These are phyloP conservation scores for Muschampia plurimacula DNA, from an alignment of 2,888 invertebrate genomes.

Conservation along the genomic window DNA sequence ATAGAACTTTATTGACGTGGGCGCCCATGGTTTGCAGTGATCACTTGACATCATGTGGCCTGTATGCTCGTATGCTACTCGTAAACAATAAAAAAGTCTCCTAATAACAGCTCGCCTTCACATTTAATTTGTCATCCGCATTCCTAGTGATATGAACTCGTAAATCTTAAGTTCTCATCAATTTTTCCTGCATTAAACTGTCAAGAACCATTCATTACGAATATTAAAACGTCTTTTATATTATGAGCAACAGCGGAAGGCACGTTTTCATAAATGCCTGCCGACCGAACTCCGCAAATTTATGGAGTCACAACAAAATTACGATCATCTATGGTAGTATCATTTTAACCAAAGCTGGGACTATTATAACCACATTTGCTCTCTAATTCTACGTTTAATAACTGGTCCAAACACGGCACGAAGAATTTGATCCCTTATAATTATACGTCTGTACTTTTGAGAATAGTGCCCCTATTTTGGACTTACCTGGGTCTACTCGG, in stretches of 20 bases:
- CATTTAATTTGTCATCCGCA: constrained; percentile 47
- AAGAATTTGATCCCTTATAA: constrained; percentile 79
- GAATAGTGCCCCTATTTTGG: constrained; percentile 70
- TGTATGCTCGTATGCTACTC: too few species aligned
- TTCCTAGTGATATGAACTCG: constrained; percentile 44
- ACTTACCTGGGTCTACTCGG: constrained; percentile 57
- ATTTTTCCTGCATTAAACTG: constrained; percentile 60
- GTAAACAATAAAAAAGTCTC: too few species aligned
- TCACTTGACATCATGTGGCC: too few species aligned
- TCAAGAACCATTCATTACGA: constrained; percentile 64
- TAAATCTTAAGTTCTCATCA: constrained; percentile 61
- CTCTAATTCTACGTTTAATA: constrained; percentile 76
- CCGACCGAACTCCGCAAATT: constrained; percentile 62
- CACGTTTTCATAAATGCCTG: constrained; percentile 60
- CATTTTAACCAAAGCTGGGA: constrained; percentile 64
- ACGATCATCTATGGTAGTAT: constrained; percentile 64
- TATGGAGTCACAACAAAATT: constrained; percentile 61
- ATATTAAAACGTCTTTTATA: constrained; percentile 55
- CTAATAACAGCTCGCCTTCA: constrained; percentile 7
- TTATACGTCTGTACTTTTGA: constrained; percentile 72
- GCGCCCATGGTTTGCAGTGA: too few species aligned
- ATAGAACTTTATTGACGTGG: too few species aligned
- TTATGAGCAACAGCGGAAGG: constrained; percentile 65
- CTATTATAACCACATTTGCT: constrained; percentile 83
- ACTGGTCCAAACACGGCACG: constrained; percentile 65